Base-by-base conservation (phyloP, 1,140 invertebrate species). In the Macrotrachela quadricornifera region DNA sequence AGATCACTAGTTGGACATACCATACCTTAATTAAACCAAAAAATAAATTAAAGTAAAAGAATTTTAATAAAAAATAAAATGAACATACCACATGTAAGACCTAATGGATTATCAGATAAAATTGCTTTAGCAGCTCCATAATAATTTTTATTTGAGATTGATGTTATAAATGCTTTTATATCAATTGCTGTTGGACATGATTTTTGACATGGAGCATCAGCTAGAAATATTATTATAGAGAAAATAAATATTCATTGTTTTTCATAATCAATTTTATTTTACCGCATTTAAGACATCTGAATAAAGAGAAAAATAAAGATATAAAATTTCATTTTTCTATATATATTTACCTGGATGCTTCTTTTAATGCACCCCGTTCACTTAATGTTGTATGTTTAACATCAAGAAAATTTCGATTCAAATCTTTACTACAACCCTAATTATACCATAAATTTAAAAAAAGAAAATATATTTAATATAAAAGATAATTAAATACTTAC, bases 1-100 rank as follows among this genome's bases (percentile, higher is more conserved):
- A 97, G 76, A 66, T 97, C 91, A 65, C 85, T 91, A 0, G 90
- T 96, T 6, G 92, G 91, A 63, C 91, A 97, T 10, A 97, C 88
- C 92, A 97, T 97, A 4, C 21, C 21, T 30, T 30, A 30, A 30
- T 30, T 30, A 30, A 30, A 30, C 8, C 8, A 30, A 30, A 8
- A 30, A 30, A 30, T 4, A 30, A 4, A 30, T 2, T 4, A 4
- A 30, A 8, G 21, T 4, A 30, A 30, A 30, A 30, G 21, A 30
- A 30, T 4, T 30, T 30, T 30, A 4, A 30, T 30, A 4, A 8
- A 30, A 30, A 8, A 30, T 30, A 4, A 8, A 30, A 4, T n/a
- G n/a, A n/a, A n/a, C n/a, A 4, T 30, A 16, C 92, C 91, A 65
- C 91, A 97, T 0, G 88, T 92, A 0, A 97, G 71, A 0, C 73